Conservation (phyloP, 2,888 invertebrate genomes). For the Dryomyza anilis region DNA sequence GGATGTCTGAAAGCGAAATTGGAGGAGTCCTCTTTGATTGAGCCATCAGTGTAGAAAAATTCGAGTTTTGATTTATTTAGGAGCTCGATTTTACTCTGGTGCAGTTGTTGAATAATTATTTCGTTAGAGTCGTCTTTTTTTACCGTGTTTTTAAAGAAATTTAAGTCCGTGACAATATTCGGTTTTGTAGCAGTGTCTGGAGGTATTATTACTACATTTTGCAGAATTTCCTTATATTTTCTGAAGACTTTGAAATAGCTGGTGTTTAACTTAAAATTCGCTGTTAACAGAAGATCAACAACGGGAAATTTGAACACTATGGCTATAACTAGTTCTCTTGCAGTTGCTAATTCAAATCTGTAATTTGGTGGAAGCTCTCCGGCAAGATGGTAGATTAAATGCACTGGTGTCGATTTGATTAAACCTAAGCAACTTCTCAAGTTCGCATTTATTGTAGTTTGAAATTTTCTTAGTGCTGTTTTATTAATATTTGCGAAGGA, state of each 20-base stretch:
- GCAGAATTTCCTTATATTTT: not conserved
- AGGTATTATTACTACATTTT: not conserved
- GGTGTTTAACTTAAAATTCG: not conserved
- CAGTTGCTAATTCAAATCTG: not conserved
- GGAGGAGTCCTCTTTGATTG: no score
- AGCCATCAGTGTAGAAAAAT: no score
- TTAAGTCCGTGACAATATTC: not conserved
- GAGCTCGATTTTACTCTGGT: no score
- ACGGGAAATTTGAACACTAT: not conserved
- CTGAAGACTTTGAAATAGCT: not conserved
- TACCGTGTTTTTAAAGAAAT: constrained; percentile 27
- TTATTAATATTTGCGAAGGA: not conserved
- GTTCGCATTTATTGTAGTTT: not conserved
- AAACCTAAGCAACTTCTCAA: not conserved
- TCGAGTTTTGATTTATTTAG: no score
- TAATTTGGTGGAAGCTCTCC: not conserved
- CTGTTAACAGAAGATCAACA: not conserved
- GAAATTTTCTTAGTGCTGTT: not conserved
- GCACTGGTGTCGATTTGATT: not conserved
- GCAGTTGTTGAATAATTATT: no score
- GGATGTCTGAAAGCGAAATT: no score
- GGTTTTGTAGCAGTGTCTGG: not conserved
- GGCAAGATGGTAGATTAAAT: not conserved
- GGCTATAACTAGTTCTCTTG: not conserved
- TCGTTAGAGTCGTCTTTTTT: no score